Percentiles rank a stretch among this genome's conserved stretches.
These are phyloP conservation scores for Peromyscus californicus DNA, from an alignment of 2,113 vertebrate genomes.

Conservation along the genomic window DNA sequence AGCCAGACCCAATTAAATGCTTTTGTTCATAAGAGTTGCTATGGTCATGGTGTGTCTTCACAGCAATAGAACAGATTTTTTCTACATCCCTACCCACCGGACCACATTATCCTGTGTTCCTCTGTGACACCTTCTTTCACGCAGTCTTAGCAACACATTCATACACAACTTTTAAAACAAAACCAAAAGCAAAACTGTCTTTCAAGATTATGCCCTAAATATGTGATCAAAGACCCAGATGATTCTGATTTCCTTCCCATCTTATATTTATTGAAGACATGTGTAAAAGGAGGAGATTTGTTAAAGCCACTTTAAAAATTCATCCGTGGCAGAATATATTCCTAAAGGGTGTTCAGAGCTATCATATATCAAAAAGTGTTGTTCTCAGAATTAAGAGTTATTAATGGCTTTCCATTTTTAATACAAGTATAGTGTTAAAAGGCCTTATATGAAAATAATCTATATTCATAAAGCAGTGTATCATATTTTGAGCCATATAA, in stretches of 20 bases:
- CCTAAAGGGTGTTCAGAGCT: conserved; percentile 5
- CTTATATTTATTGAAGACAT: conserved; percentile 9
- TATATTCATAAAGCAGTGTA: not conserved
- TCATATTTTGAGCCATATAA: not conserved
- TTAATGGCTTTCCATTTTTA: not conserved
- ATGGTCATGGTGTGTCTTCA: not conserved
- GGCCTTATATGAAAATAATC: not conserved
- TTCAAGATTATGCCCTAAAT: conserved; percentile 34
- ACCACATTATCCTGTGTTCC: not conserved
- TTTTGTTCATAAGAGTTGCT: not conserved
- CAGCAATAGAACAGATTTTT: not conserved
- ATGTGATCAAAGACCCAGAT: not conserved
- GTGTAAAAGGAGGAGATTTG: not conserved
- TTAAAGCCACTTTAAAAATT: conserved; percentile 20
- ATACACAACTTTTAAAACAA: conserved; percentile 19
- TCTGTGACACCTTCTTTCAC: conserved; percentile 16
- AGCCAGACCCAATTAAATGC: too few species aligned
- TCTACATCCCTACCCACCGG: not conserved
- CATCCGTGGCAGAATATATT: not conserved
- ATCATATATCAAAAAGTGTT: not conserved
- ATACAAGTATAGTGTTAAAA: not conserved
- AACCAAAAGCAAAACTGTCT: not conserved
- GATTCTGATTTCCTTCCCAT: not conserved
- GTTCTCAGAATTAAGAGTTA: not conserved
- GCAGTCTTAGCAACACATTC: conserved; percentile 11